A percentile compares a stretch with the other conserved stretches of the same genome.
These are phyloP conservation scores for Cryptotermes secundus DNA, from an alignment of 1,140 invertebrate genomes.

Conservation along the genomic window DNA sequence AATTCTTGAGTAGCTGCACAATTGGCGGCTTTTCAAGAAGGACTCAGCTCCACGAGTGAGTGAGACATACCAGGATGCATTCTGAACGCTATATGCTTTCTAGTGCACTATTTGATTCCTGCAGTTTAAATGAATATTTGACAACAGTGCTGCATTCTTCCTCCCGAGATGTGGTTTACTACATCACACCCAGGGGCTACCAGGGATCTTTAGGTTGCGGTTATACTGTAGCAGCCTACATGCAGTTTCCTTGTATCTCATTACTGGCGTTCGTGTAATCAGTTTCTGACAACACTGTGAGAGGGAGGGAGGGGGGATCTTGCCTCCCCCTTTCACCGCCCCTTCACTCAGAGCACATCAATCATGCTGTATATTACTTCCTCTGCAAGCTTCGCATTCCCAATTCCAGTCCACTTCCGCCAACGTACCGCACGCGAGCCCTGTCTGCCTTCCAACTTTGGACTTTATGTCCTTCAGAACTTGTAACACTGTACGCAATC, in stretches of 20 bases:
- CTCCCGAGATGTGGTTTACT: no score
- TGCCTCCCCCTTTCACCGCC: not conserved
- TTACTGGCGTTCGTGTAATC: not conserved
- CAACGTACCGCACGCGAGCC: not conserved
- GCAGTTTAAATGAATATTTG: no score
- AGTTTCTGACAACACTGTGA: not conserved
- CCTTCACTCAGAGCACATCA: not conserved
- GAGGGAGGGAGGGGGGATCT: not conserved
- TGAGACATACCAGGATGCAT: no score
- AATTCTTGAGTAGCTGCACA: no score
- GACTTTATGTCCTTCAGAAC: not conserved
- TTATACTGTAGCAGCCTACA: no score
- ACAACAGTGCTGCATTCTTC: no score
- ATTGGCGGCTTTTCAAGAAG: no score
- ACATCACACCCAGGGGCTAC: no score
- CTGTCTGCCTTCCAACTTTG: not conserved
- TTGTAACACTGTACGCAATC: not conserved
- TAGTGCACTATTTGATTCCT: no score
- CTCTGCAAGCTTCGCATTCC: not conserved
- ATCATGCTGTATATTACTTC: conserved; percentile 15
- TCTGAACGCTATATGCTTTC: no score
- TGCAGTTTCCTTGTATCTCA: conserved; percentile 12
- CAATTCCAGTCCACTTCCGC: not conserved
- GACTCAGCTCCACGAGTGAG: no score
- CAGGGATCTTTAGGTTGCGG: no score